A percentile compares a stretch with the other conserved stretches of the same genome.
phyloP scores from a whole-genome alignment of 2,797 vertebrate genomes.

The Cetoscarus ocellatus region DNA sequence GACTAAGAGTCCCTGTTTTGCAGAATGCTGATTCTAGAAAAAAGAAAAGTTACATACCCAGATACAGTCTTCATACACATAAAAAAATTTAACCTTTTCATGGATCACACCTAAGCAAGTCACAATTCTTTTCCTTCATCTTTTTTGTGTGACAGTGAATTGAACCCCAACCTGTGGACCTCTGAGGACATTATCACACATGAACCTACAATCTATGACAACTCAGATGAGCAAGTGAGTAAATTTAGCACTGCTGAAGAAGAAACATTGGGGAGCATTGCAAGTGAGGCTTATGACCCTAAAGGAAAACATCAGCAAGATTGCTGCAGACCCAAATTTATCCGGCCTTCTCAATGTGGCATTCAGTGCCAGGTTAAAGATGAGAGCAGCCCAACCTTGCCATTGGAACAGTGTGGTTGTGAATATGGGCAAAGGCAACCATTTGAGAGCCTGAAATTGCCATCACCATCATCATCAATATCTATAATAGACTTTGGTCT shows the following conservation, averaged over 20 bases:
- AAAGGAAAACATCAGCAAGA: constrained; percentile 57
- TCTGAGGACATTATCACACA: constrained; percentile 72
- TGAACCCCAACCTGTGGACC: constrained; percentile 75
- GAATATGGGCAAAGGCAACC: constrained; percentile 43
- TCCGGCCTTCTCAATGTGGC: constrained; percentile 39
- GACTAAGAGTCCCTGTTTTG: constrained; percentile 4
- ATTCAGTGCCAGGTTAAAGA: constrained; percentile 46
- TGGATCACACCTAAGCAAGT: constrained; percentile 1
- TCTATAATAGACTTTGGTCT: constrained; percentile 70
- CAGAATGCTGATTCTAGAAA: background rate
- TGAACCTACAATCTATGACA: constrained; percentile 63
- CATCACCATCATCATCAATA: constrained; percentile 54
- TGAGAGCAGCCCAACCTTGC: constrained; percentile 39
- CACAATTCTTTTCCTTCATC: constrained; percentile 11
- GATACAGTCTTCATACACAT: background rate
- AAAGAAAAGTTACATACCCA: background rate
- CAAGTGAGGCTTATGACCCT: constrained; percentile 45
- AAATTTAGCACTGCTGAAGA: constrained; percentile 46
- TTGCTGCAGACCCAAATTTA: constrained; percentile 35
- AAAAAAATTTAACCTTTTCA: background rate
- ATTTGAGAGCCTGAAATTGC: constrained; percentile 40
- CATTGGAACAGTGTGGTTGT: constrained; percentile 32
- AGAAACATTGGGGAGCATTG: constrained; percentile 47
- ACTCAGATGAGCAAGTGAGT: constrained; percentile 82
- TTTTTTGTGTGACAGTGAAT: constrained; percentile 74